Evolutionary conservation across 2,113 vertebrate genomes (phyloP).

Genomic region (Pontoporia blainvillei): DNA sequence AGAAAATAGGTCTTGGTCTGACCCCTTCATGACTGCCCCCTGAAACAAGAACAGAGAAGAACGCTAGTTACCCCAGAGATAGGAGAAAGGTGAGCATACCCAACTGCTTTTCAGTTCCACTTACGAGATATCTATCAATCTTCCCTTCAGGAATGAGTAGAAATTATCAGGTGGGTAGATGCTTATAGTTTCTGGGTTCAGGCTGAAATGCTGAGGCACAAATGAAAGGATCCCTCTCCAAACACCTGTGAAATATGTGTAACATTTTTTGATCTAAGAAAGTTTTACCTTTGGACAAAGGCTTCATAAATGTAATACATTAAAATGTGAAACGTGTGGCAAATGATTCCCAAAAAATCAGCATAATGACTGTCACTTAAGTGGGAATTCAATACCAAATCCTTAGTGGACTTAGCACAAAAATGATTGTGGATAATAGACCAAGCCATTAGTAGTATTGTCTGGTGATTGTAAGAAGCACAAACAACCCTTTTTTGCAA

Average conservation of each 20-base stretch:
- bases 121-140: not conserved
- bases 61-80: not conserved
- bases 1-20: not conserved
- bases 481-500: constrained; percentile 54
- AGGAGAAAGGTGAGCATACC: not conserved
- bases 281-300: constrained; percentile 66
- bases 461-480: constrained; percentile 47
- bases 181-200: not conserved
- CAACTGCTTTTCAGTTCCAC: not conserved
- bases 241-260: not conserved
- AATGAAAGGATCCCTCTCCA: not conserved
- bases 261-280: constrained; percentile 70
- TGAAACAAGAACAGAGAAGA: not conserved
- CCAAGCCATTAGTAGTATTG: constrained; percentile 60
- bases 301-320: constrained; percentile 68
- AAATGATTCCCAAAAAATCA: constrained; percentile 66
- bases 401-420: not conserved
- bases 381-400: constrained; percentile 35
- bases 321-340: constrained; percentile 61
- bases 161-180: not conserved
- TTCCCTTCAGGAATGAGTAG: not conserved
- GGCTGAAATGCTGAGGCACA: not conserved
- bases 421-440: constrained; percentile 54
- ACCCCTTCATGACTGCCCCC: not conserved
- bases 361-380: constrained; percentile 59